Conservation (phyloP, 2,797 vertebrate genomes). For the Scolopax bukidnonensis region DNA sequence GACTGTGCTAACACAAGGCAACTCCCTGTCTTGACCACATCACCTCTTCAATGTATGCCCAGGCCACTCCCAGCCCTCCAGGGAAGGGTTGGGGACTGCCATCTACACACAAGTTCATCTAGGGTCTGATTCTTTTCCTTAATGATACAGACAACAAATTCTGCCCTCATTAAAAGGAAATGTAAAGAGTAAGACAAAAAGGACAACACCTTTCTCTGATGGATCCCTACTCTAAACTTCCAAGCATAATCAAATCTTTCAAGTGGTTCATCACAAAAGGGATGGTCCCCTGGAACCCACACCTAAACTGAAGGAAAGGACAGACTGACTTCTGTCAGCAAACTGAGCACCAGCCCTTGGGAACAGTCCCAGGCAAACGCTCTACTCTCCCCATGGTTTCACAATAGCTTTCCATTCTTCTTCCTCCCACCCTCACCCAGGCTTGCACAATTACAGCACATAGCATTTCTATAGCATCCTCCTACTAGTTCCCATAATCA, state of each 20-base stretch:
- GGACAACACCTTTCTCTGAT: neutral
- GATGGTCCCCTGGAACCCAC: neutral
- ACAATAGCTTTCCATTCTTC: neutral
- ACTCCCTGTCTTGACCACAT: neutral
- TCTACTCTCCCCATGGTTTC: neutral
- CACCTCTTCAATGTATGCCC: rapidly evolving
- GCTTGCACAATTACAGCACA: neutral
- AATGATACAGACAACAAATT: neutral
- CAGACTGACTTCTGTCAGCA: neutral
- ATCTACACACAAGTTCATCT: rapidly evolving
- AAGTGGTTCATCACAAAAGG: neutral
- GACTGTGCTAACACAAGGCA: neutral
- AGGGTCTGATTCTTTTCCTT: neutral
- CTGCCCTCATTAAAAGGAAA: neutral
- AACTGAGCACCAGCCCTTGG: neutral
- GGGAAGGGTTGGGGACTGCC: neutral
- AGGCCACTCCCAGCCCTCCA: neutral
- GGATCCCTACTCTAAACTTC: neutral
- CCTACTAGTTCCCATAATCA: conserved; percentile 9
- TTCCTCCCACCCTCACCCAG: neutral
- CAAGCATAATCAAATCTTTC: neutral
- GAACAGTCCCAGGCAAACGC: neutral
- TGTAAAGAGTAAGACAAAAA: neutral
- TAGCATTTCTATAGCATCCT: conserved; percentile 12
- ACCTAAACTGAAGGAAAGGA: neutral